These are phyloP conservation scores for Nebria ingens DNA, from an alignment of 1,140 invertebrate species.

Conservation along the genomic window DNA sequence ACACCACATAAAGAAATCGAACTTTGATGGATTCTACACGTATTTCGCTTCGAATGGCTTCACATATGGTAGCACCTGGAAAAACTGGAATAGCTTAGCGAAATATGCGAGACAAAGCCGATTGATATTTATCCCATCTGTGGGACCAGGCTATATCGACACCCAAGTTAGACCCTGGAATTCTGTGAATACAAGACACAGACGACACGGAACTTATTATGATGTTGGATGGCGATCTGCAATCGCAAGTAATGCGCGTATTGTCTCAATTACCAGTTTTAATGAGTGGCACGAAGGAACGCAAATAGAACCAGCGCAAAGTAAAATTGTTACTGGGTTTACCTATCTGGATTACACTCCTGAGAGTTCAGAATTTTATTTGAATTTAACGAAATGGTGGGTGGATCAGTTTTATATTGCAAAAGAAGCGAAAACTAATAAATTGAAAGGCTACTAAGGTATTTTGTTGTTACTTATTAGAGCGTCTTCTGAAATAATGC, in stretches of 20 bases:
- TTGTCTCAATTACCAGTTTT: conserved; percentile 47
- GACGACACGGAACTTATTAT: conserved; percentile 46
- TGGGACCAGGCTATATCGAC: conserved; percentile 49
- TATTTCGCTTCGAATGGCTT: conserved; percentile 48
- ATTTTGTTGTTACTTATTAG: too few relatives aligned
- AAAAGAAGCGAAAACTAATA: too few relatives aligned
- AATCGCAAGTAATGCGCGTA: conserved; percentile 37
- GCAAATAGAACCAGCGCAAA: conserved; percentile 48
- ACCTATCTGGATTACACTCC: conserved; percentile 47
- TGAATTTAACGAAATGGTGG: conserved; percentile 48
- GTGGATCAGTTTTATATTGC: conserved; percentile 36
- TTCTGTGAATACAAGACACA: conserved; percentile 40
- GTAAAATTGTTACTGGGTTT: conserved; percentile 36
- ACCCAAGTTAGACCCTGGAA: conserved; percentile 45
- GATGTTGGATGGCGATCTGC: conserved; percentile 45
- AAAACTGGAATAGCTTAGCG: conserved; percentile 47
- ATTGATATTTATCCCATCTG: conserved; percentile 47
- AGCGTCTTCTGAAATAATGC: too few relatives aligned
- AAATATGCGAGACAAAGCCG: conserved; percentile 44
- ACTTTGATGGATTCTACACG: conserved; percentile 54
- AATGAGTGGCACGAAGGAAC: conserved; percentile 53
- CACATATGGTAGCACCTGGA: conserved; percentile 50
- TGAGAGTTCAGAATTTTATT: conserved; percentile 43
- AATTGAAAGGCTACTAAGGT: too few relatives aligned
- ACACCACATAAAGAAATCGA: conserved; percentile 41